Base-by-base conservation (phyloP, 2,113 vertebrate species). In the Diphyllodes magnificus region DNA sequence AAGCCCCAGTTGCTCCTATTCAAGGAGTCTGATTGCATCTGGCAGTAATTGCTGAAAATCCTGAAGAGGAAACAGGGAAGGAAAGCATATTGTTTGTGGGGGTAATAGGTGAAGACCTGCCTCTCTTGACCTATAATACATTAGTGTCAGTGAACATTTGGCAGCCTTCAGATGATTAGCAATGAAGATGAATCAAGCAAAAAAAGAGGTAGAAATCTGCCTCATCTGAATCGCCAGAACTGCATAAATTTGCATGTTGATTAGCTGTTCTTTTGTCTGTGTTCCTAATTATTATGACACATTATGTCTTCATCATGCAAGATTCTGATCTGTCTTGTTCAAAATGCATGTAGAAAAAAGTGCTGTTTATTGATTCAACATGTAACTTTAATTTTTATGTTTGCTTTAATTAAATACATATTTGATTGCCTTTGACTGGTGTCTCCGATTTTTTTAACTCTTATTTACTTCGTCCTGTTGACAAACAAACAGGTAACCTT, bases 1-100 rank as follows among this genome's bases (percentile, higher is more conserved):
- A 99, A 99, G 99, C 99, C 98, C 98, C 97, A 98, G 99, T 99
- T 99, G 99, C 98, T 99, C 98, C 99, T 99, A 99, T 99, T 99
- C 99, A 99, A 99, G 99, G 98, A 98, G 98, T 98, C 98, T 99
- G 99, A 99, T 98, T 98, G 98, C 98, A 98, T 98, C 99, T 99
- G 99, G 99, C 99, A 98, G 98, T 99, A 99, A 99, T 99, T 99
- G 99, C 99, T 98, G 98, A 97, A 97, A 99, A 99, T 98, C 98
- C 98, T 99, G 99, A 99, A 99, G 99, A 99, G 98, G 98, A 98
- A 98, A 97, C 97, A 97, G 97, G 97, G 98, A 98, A 99, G 98
- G 98, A 98, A 98, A 98, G 98, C 97, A 97, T 98, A 98, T 99
- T 99, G 99, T 99, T 99, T 99, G 98, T 98, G 98, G 98, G 98